Conservation (phyloP, 2,797 vertebrate genomes). For the Carcharodon carcharias region DNA sequence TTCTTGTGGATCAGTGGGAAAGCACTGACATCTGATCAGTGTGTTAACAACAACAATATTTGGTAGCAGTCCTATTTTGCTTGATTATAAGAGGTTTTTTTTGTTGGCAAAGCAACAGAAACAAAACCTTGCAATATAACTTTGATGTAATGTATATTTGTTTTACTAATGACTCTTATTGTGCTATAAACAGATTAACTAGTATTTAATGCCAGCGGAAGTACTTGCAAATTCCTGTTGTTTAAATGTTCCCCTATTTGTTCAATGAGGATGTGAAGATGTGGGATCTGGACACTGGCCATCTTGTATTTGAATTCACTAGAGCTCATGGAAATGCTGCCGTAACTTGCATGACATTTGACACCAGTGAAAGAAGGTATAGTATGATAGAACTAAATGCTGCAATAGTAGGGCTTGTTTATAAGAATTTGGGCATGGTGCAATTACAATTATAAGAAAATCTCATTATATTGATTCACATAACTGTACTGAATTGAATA, state of each 20-base stretch:
- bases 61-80: not conserved
- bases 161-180: not conserved
- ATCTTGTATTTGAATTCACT: conserved; percentile 41
- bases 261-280: conserved; percentile 43
- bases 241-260: conserved; percentile 1
- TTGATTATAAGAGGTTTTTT: not conserved
- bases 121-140: not conserved
- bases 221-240: not conserved
- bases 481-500: not conserved
- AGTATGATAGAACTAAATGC: not conserved
- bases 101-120: not conserved
- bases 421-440: not conserved
- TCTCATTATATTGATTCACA: not conserved
- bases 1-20: not conserved
- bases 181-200: not conserved
- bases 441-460: not conserved
- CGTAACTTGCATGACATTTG: conserved; percentile 44
- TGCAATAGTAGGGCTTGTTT: not conserved
- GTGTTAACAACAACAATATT: not conserved
- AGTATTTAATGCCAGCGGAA: not conserved
- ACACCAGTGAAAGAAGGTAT: conserved; percentile 44
- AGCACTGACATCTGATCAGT: not conserved
- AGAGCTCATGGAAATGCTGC: conserved; percentile 41
- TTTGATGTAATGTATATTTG: not conserved
- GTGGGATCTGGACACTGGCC: conserved; percentile 45